Percentiles rank a stretch among this genome's conserved stretches.
These are phyloP conservation scores for Gallinago undulata DNA, from an alignment of 2,113 vertebrate species.

Conservation along the genomic window DNA sequence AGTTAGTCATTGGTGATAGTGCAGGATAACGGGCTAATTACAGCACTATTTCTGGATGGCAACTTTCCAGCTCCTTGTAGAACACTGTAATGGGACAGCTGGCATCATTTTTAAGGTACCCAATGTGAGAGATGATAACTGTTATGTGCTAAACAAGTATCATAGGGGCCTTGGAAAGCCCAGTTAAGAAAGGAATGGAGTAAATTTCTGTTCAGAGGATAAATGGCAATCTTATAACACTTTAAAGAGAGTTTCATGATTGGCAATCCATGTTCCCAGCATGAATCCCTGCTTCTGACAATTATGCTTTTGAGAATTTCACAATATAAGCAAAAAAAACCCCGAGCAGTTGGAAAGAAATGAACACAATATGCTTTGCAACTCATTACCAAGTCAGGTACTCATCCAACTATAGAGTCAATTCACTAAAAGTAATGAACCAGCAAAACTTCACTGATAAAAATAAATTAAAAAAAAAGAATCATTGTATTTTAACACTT, in stretches of 20 bases:
- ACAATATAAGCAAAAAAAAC: neutral
- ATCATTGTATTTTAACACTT: neutral
- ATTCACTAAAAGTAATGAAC: neutral
- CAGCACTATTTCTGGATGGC: neutral
- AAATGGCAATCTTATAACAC: neutral
- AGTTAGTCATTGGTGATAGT: slow-evolving; percentile 21
- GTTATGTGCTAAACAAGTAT: neutral
- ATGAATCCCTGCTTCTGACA: neutral
- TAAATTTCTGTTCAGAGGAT: neutral
- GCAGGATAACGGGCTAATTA: neutral
- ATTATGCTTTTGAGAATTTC: neutral
- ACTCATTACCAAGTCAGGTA: neutral
- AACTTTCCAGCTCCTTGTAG: neutral
- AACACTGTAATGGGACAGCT: neutral
- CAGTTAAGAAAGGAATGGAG: neutral
- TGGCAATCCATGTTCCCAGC: neutral
- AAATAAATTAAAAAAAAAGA: neutral
- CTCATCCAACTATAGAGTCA: neutral
- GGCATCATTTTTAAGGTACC: neutral
- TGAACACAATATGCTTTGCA: neutral
- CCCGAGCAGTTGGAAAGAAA: neutral
- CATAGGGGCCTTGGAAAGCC: neutral
- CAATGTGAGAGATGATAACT: neutral
- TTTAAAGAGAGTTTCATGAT: neutral
- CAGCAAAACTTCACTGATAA: neutral